Base-by-base conservation (phyloP, 2,888 invertebrate genomes). In the Euzetes globulus region DNA sequence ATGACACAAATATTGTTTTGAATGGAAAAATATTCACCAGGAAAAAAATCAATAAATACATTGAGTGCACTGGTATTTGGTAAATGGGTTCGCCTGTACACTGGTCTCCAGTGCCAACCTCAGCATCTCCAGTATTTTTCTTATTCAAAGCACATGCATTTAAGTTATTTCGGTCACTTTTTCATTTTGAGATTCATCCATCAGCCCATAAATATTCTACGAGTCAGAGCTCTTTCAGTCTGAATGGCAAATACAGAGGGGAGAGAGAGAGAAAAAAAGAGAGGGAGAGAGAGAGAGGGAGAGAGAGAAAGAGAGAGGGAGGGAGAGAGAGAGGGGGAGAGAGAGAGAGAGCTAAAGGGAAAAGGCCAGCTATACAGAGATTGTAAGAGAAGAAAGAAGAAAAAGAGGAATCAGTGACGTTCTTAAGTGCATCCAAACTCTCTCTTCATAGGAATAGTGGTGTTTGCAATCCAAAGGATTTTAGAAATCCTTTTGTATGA, bases 101-200 rank as follows among this genome's bases (percentile, higher is more conserved):
- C 11, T 15, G 1, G 33, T 33, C 63, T 63, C 29, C n/a, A 33
- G 63, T 27, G 65, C 37, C 65, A 37, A 65, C 65, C 65, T 65
- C 37, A 65, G 65, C 65, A 29, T 65, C 65, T 37, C 65, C 37
- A 47, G 41, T 45, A 25, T 70, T 27, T 70, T 41, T 45, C 47
- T 19, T 25, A 70, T 70, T 70, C 70, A 70, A 70, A n/a, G 47
- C 70, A 60, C 60, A 70, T 70, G 70, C 70, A 68, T 70, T 45
- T 70, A 17, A 70, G 70, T 47, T 70, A 70, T 70, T 60, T 70
- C 25, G 70, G 70, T 47, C 70, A 70, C 47, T 70, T 70, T 70
- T 70, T 70, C 70, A 70, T 70, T 70, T 70, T 47, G 70, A 70
- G 45, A 70, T 45, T 11, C 70, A 70, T 70, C 70, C 70, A 70